phyloP scores from a whole-genome alignment of 1,140 invertebrate species.

The Uloborus diversus region DNA sequence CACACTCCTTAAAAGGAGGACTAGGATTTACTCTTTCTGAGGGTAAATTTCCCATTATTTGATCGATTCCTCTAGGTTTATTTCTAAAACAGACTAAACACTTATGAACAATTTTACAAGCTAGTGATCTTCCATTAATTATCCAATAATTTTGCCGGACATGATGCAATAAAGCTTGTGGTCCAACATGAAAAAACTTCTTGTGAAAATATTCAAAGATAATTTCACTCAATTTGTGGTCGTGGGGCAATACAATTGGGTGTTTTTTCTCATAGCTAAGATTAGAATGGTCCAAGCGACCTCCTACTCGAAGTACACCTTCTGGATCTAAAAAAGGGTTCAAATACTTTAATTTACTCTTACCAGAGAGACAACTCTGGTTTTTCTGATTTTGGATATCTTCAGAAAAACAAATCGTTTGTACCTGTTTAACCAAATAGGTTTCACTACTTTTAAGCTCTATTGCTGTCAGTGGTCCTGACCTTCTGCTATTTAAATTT shows the following conservation, averaged over 20 bases:
- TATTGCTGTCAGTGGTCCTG: neutral
- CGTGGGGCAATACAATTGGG: neutral
- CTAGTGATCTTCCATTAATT: neutral
- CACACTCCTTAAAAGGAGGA: neutral
- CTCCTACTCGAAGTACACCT: neutral
- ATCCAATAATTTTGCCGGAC: neutral
- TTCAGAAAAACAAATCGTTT: neutral
- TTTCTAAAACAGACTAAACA: neutral
- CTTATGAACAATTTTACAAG: neutral
- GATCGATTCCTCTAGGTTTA: neutral
- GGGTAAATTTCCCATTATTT: neutral
- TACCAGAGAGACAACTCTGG: neutral
- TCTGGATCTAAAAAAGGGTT: neutral
- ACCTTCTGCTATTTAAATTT: neutral
- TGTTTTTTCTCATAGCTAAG: neutral
- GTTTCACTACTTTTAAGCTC: neutral
- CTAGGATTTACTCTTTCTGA: neutral
- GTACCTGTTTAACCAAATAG: neutral
- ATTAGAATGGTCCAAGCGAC: neutral
- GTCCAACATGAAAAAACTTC: neutral
- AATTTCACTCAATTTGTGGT: neutral
- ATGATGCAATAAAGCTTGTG: neutral
- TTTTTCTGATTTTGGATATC: neutral
- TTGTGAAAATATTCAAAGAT: neutral
- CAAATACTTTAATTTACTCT: neutral